Base-by-base conservation (phyloP, 2,797 vertebrate species). In the Betta splendens region DNA sequence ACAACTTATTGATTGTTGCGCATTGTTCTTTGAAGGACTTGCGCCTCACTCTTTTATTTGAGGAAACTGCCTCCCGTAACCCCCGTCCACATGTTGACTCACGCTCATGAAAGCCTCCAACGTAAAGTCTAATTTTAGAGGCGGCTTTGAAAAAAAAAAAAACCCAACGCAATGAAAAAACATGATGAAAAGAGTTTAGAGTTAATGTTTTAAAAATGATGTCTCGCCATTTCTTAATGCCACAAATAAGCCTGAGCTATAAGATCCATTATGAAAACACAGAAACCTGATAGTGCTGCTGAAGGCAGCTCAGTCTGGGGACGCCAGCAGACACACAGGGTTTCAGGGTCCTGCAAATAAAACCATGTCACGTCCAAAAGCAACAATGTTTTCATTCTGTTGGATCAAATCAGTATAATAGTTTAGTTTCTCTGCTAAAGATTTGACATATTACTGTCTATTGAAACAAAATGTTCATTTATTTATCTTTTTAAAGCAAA, bases 1-100 rank as follows among this genome's bases (percentile, higher is more conserved):
- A 65, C 28, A 21, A 69, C 64, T 74, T 81, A 87, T 89, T 90
- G 86, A 89, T 91, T 74, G 70, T 74, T 67, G 44, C 45, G 50
- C 66, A 52, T 55, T 79, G 81, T 79, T 81, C 60, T 33, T 17
- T 44, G 61, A 72, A 45, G 50, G 71, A 77, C 75, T 68, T 70
- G 52, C 60, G 63, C 62, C 61, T 72, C 45, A 17, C 59, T n/a
- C n/a, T 72, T 84, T 75, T 85, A 81, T 87, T 83, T 82, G 54
- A 75, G 59, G 72, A 83, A 84, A 53, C 67, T 7, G 40, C 28
- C 48, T 77, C 42, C 49, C 52, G 53, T 78, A 75, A 81, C 76
- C 68, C 71, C 56, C 15, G 53, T 66, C 55, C 62, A 48, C 76
- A 76, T 64, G 46, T 64, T 81, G 77, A 79, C 63, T 86, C 81